Evolutionary conservation across 2,797 vertebrate genomes (phyloP).

Genomic region (Sebastolobus altivelis): DNA sequence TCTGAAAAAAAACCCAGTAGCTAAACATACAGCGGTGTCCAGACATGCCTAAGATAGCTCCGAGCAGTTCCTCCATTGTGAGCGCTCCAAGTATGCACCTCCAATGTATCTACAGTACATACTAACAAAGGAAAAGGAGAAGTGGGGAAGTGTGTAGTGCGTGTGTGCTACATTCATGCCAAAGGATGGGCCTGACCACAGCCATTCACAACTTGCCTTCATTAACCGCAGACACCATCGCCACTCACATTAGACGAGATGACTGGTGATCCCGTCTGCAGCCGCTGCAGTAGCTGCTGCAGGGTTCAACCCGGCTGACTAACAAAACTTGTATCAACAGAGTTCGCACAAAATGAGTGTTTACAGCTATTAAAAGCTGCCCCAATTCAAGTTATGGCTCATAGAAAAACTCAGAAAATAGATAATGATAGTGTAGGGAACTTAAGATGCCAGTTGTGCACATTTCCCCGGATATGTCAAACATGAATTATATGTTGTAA

Average conservation of each 20-base stretch:
- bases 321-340: constrained; percentile 63
- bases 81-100: constrained; percentile 46
- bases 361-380: constrained; percentile 66
- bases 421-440: constrained; percentile 73
- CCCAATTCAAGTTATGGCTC: constrained; percentile 61
- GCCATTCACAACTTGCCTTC: constrained; percentile 62
- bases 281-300: constrained; percentile 27
- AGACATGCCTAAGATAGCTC: constrained; percentile 86
- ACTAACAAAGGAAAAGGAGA: constrained; percentile 71
- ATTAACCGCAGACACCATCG: constrained; percentile 49
- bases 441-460: constrained; percentile 61
- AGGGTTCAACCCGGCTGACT: constrained; percentile 39
- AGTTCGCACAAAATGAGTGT: constrained; percentile 59
- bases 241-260: constrained; percentile 27
- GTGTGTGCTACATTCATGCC: constrained; percentile 50
- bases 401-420: constrained; percentile 61
- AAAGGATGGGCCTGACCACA: constrained; percentile 47
- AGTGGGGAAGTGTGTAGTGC: constrained; percentile 66
- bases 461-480: constrained; percentile 78
- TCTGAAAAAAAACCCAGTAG: constrained; percentile 64
- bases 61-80: constrained; percentile 80
- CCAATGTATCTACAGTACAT: constrained; percentile 25
- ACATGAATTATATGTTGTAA: constrained; percentile 80
- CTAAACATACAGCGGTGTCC: constrained; percentile 85
- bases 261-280: constrained; percentile 42